phyloP scores from a whole-genome alignment of 2,797 vertebrate species.

The Lophius americanus region DNA sequence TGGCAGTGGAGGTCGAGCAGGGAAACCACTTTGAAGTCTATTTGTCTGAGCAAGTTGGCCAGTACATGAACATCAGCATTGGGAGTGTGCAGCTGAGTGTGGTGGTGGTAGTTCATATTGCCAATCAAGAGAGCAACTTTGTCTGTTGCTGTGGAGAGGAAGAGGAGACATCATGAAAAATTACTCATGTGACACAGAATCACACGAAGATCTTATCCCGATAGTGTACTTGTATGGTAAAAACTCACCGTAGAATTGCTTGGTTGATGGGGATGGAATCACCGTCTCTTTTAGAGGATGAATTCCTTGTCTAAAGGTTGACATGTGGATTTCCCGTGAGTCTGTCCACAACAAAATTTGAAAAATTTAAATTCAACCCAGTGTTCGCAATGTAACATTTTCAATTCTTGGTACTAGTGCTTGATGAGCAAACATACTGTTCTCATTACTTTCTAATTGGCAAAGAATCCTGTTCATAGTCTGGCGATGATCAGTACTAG shows the following conservation, averaged over 20 bases:
- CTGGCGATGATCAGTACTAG: background rate
- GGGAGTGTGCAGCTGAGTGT: slow-evolving; percentile 84
- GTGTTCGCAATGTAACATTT: background rate
- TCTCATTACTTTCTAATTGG: background rate
- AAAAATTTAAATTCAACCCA: background rate
- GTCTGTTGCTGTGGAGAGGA: slow-evolving; percentile 82
- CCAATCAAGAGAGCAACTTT: slow-evolving; percentile 92
- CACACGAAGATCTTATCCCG: background rate
- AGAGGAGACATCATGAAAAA: background rate
- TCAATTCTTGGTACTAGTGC: background rate
- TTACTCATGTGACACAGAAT: background rate
- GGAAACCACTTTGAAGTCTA: slow-evolving; percentile 91
- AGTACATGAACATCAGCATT: slow-evolving; percentile 88
- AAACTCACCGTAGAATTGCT: slow-evolving; percentile 56
- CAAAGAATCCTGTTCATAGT: background rate
- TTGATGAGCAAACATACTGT: background rate
- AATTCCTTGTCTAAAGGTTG: background rate
- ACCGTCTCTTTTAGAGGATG: slow-evolving; percentile 1
- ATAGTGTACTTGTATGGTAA: background rate
- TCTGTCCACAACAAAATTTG: slow-evolving; percentile 24
- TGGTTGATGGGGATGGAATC: slow-evolving; percentile 13
- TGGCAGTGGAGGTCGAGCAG: slow-evolving; percentile 87
- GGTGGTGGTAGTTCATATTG: slow-evolving; percentile 88
- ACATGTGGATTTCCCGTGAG: slow-evolving; percentile 25
- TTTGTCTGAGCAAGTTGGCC: slow-evolving; percentile 83